Conservation (phyloP, 2,888 invertebrate species). For the Caenorhabditis virilis region DNA sequence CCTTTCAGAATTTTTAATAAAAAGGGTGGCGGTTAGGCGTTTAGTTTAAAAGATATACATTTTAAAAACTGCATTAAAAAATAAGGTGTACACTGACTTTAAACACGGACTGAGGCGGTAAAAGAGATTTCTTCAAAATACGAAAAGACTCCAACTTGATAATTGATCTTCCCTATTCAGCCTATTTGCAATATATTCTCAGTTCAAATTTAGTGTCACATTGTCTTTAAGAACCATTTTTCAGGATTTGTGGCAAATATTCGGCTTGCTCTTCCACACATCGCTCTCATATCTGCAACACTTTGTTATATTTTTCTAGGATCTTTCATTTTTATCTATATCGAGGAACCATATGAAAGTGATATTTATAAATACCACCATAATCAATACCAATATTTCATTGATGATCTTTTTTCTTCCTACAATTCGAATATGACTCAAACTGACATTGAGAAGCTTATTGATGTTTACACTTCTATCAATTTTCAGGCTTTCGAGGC, state of each 20-base stretch:
- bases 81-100: too few species aligned
- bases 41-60: too few species aligned
- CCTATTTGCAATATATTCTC: too few species aligned
- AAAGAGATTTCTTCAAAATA: too few species aligned
- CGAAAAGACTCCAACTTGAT: too few species aligned
- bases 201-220: too few species aligned
- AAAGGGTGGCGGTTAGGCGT: not conserved
- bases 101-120: too few species aligned
- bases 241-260: slow-evolving; percentile 34
- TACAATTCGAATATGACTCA: slow-evolving; percentile 9
- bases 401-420: slow-evolving; percentile 16
- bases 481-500: slow-evolving; percentile 60
- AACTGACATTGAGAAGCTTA: slow-evolving; percentile 31
- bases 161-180: too few species aligned
- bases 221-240: too few species aligned
- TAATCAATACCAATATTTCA: slow-evolving; percentile 16
- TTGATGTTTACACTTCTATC: slow-evolving; percentile 58
- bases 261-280: slow-evolving; percentile 59
- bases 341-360: slow-evolving; percentile 51
- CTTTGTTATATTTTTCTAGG: slow-evolving; percentile 55
- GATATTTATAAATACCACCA: slow-evolving; percentile 38
- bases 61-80: too few species aligned
- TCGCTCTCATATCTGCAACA: slow-evolving; percentile 58
- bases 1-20: not conserved
- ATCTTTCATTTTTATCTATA: slow-evolving; percentile 47